Conservation (phyloP, 2,113 vertebrate species). For the Ciconia boyciana region DNA sequence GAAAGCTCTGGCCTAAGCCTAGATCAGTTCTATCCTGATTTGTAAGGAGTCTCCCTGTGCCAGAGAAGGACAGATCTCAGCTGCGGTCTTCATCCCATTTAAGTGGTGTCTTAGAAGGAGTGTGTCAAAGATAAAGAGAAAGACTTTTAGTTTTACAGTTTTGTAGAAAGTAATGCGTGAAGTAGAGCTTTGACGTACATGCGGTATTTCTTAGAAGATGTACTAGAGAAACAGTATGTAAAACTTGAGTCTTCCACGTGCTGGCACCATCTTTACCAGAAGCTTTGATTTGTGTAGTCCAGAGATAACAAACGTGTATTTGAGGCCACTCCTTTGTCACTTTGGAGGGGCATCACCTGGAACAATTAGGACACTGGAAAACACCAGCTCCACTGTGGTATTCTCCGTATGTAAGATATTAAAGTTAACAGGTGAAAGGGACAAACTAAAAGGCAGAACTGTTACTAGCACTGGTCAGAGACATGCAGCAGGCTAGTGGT, state of each 20-base stretch:
- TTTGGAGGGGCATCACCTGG: background rate
- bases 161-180: background rate
- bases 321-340: background rate
- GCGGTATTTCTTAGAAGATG: background rate
- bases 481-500: background rate
- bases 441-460: background rate
- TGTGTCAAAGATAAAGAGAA: background rate
- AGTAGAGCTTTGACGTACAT: background rate
- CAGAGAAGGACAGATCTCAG: background rate
- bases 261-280: background rate
- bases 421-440: background rate
- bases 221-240: background rate
- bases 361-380: background rate
- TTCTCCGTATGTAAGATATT: fast-evolving
- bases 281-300: background rate
- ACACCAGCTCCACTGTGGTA: background rate
- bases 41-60: background rate
- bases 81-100: fast-evolving
- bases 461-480: background rate
- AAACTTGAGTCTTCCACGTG: background rate
- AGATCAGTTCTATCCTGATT: background rate
- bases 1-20: background rate
- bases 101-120: background rate
- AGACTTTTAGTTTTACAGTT: background rate
- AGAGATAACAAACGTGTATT: fast-evolving